These are phyloP conservation scores for Eustalomyia histrio DNA, from an alignment of 2,888 invertebrate genomes.

Conservation along the genomic window DNA sequence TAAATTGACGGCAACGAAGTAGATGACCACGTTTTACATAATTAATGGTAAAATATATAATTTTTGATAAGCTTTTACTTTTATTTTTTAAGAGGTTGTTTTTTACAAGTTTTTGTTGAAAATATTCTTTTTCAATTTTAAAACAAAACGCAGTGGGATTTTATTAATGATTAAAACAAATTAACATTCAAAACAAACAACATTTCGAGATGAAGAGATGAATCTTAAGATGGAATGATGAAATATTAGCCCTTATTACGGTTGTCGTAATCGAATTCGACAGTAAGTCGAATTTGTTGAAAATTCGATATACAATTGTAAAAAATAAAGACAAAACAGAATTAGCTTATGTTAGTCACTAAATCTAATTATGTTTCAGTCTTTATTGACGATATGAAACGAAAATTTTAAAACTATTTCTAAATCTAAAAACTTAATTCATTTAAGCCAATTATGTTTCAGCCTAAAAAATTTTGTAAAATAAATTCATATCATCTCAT, in stretches of 20 bases:
- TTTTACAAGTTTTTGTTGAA: conserved; percentile 3
- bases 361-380: too few species aligned
- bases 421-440: too few species aligned
- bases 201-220: not conserved
- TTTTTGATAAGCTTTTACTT: conserved; percentile 42
- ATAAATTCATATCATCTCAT: not conserved
- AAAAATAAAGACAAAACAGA: too few species aligned
- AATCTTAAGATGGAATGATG: not conserved
- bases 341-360: too few species aligned
- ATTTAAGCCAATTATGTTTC: too few species aligned
- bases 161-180: conserved; percentile 47
- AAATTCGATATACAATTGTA: too few species aligned
- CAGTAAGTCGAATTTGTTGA: too few species aligned
- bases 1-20: conserved; percentile 25
- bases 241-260: too few species aligned
- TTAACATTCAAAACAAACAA: conserved; percentile 48
- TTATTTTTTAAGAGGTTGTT: conserved; percentile 4
- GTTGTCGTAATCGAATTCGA: too few species aligned
- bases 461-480: not conserved
- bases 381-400: too few species aligned
- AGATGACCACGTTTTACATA: conserved; percentile 56
- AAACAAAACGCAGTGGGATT: conserved; percentile 51
- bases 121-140: conserved; percentile 33
- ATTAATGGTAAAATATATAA: conserved; percentile 52
- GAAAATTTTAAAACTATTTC: too few species aligned